Evolutionary conservation across 2,888 invertebrate genomes (phyloP), one percentile per base, ranked within the genome.

Genomic region (Cantharis nigra): DNA sequence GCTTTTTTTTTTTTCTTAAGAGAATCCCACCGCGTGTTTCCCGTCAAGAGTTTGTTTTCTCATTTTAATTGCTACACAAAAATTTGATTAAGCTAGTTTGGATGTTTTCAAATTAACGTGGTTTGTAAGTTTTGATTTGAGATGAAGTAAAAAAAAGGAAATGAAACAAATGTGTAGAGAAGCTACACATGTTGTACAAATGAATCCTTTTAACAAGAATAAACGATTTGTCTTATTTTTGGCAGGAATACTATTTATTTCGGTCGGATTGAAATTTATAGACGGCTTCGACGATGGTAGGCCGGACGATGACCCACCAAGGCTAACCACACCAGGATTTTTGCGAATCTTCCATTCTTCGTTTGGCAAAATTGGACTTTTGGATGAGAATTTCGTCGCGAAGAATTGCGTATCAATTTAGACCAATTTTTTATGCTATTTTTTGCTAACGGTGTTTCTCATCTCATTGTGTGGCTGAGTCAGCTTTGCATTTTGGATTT

Each of bases 231-330:
- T 69, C 16, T 73, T 71, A 63, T 69, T 71, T 75, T 72, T 75
- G 75, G 75, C 75, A 72, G 20, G 33, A 69, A 74, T 64, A 70
- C 70, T 64, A 69, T 26, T 49, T 62, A 75, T 73, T 71, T 70
- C 30, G 69, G 74, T 74, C 71, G 9, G 71, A 67, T 70, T 73
- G 65, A 69, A 70, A 77, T 77, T 77, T 76, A 76, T 76, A 63
- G 74, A 69, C 49, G 69, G 62, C 74, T 75, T 63, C 69, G 72
- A 71, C 71, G 70, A 75, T 75, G 77, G 74, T 78, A 78, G 77
- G 76, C 76, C 80, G 79, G 81, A 75, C 81, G 81, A 83, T 82
- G 82, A 83, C 83, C 81, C 75, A 81, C 74, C 83, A 83, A 83
- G 83, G 83, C 80, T 79, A 81, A 76, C 82, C 49, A n/a, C 7